A percentile compares a stretch with the other conserved stretches of the same genome.
Evolutionary conservation across 2,113 vertebrate genomes (phyloP).

Genomic region (Cichladusa arquata): DNA sequence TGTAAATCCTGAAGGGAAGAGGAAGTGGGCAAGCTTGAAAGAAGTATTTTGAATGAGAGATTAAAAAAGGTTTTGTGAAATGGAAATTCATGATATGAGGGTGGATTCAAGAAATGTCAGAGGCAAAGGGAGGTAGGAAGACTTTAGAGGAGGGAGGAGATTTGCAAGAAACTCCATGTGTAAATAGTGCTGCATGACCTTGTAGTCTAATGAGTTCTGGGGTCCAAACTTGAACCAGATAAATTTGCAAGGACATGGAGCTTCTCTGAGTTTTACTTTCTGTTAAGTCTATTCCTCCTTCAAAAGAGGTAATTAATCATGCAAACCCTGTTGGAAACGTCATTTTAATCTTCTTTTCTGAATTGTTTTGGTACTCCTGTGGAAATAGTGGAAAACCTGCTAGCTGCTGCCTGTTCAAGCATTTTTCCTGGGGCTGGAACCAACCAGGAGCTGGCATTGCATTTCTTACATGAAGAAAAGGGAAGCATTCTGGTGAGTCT

Average conservation of each 20-base stretch:
- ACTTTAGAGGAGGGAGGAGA: not conserved
- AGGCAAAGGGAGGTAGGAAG: not conserved
- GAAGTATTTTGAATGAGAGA: not conserved
- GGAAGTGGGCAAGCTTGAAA: not conserved
- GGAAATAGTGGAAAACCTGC: slow-evolving; percentile 86
- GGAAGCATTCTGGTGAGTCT: slow-evolving; percentile 92
- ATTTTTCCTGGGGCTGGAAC: slow-evolving; percentile 91
- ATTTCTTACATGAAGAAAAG: slow-evolving; percentile 88
- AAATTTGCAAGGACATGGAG: not conserved
- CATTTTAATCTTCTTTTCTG: not conserved
- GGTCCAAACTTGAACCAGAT: not conserved
- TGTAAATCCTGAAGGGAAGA: not conserved
- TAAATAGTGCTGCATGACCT: not conserved
- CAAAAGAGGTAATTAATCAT: not conserved
- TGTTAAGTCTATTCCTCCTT: not conserved
- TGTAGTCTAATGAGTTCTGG: not conserved
- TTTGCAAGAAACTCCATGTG: not conserved
- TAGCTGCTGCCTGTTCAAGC: slow-evolving; percentile 94
- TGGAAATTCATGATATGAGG: not conserved
- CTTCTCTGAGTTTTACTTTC: not conserved
- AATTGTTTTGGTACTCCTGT: not conserved
- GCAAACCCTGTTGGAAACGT: not conserved
- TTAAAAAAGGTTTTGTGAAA: not conserved
- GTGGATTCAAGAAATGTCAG: not conserved
- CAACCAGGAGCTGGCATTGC: slow-evolving; percentile 94